phyloP scores from a whole-genome alignment of 2,797 vertebrate species.

The Hipposideros larvatus region DNA sequence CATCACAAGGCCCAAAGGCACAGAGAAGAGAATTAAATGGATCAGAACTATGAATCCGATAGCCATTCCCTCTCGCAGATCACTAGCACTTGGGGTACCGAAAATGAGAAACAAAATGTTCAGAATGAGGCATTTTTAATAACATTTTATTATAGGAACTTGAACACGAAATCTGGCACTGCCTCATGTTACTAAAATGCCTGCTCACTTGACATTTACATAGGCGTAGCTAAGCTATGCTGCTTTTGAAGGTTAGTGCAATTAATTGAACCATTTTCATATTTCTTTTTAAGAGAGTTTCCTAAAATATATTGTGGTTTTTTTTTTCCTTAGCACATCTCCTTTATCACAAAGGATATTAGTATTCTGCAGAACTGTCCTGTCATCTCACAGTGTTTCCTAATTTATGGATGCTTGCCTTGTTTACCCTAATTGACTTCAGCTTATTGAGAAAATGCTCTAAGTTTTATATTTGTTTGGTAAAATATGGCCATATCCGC shows the following conservation, averaged over 20 bases:
- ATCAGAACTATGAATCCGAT: background rate
- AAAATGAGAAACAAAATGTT: background rate
- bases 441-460: background rate
- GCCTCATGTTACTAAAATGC: background rate
- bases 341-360: background rate
- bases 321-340: background rate
- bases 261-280: background rate
- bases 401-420: background rate
- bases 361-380: background rate
- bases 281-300: background rate
- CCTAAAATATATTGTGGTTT: background rate
- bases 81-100: background rate
- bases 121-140: background rate
- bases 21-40: background rate
- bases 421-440: background rate
- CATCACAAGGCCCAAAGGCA: background rate
- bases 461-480: background rate
- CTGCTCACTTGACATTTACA: background rate
- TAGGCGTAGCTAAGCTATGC: background rate
- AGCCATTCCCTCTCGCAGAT: background rate
- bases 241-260: background rate
- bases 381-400: background rate
- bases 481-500: background rate
- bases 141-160: background rate
- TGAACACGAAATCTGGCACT: background rate